A percentile compares a stretch with the other conserved stretches of the same genome.
These are phyloP conservation scores for Lepisosteus osseus DNA, from an alignment of 2,113 vertebrate species.

Conservation along the genomic window DNA sequence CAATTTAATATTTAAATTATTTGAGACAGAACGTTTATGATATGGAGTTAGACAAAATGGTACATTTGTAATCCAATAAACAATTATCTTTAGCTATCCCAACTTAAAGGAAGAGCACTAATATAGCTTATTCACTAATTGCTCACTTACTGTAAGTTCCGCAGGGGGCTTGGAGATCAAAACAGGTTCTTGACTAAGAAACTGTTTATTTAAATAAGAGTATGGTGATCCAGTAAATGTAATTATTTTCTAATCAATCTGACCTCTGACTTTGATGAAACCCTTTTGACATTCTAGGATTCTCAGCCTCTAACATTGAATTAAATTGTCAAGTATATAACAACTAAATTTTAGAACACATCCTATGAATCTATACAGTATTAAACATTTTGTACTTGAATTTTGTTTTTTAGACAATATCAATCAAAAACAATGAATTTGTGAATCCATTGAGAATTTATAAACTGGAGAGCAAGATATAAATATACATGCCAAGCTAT, in stretches of 20 bases:
- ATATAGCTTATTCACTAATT: neutral
- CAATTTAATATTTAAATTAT: neutral
- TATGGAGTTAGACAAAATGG: neutral
- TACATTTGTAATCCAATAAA: neutral
- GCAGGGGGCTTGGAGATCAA: no score
- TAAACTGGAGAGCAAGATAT: no score
- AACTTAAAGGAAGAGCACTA: neutral
- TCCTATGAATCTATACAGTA: no score
- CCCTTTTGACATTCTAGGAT: no score
- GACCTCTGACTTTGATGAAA: neutral
- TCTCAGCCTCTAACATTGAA: no score
- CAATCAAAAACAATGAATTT: no score
- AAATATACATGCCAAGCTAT: no score
- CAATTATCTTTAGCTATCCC: neutral
- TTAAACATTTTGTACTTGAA: no score
- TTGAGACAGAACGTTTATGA: neutral
- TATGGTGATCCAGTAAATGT: slow-evolving; percentile 1
- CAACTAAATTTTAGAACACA: no score
- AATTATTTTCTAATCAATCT: slow-evolving; percentile 1
- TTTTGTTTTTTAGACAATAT: no score
- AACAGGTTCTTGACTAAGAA: neutral
- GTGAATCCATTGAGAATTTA: no score
- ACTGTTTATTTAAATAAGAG: neutral
- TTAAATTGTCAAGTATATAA: no score
- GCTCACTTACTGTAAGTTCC: neutral